Evolutionary conservation across 1,140 invertebrate genomes (phyloP).

Genomic region (Geopemphigus sp.): DNA sequence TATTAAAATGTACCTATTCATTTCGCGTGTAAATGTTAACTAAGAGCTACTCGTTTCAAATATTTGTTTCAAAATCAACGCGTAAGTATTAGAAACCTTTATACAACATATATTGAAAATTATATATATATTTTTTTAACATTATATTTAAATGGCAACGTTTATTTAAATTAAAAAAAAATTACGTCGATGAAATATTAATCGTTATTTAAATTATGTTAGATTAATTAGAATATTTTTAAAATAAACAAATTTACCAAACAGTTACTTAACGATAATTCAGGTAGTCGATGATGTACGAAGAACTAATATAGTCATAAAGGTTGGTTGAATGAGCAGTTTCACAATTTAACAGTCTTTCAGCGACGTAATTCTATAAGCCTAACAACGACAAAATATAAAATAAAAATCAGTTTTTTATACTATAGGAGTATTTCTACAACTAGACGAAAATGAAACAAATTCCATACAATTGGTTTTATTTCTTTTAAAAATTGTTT

Average conservation of each 20-base stretch:
- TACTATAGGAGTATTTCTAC: background rate
- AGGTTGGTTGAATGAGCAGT: constrained; percentile 10
- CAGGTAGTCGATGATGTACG: constrained; percentile 7
- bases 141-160: background rate
- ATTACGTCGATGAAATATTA: background rate
- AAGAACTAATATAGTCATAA: constrained; percentile 17
- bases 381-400: constrained; percentile 28
- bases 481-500: too few relatives aligned
- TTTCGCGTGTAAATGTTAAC: background rate
- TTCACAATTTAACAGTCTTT: constrained; percentile 20
- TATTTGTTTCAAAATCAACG: background rate
- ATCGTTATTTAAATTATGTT: background rate
- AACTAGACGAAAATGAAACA: too few relatives aligned
- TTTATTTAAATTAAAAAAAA: background rate
- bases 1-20: background rate
- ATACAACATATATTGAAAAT: background rate
- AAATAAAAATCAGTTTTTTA: constrained; percentile 18
- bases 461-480: too few relatives aligned
- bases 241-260: constrained; percentile 18
- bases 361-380: constrained; percentile 6
- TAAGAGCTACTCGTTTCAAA: background rate
- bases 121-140: too few relatives aligned
- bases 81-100: background rate
- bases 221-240: constrained; percentile 8
- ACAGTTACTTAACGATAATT: constrained; percentile 36